Base-by-base conservation (phyloP, 2,797 vertebrate genomes). In the Lagorchestes hirsutus region DNA sequence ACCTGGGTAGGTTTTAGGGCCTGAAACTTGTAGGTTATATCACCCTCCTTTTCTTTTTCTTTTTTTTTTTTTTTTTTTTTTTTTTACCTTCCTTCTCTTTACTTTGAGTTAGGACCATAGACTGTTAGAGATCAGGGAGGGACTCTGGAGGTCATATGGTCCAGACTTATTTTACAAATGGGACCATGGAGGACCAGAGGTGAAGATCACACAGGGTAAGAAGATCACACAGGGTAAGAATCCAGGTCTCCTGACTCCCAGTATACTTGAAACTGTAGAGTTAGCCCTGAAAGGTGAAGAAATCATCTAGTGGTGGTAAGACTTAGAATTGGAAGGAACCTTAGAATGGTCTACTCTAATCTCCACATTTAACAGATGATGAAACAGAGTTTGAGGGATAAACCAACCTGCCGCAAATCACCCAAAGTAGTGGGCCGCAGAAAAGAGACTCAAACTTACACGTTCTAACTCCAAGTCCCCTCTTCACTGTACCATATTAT, bases 381-480 rank as follows among this genome's bases (percentile, higher is more conserved):
- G 93, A 96, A 96, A 55, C 90, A 94, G 59, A 91, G 59, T 92
- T 52, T 67, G 29, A 59, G 4, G 62, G 54, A n/a, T 95, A 95
- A 91, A 5, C 22, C 55, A 94, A 94, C 59, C 12, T 29, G 10
- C 54, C 67, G 58, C 50, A 91, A 96, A 96, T 96, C 95, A 94
- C 74, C 40, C 5, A 18, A 40, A 82, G 52, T 5, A 0, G 52
- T 29, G 56, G 92, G 27, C 14, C 8, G 74, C 13, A 82, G n/a
- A 95, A 29, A 57, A 50, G 82, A 55, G 96, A 50, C 92, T 93
- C 82, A 91, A 4, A 12, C 91, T 40, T 92, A 90, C 1, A n/a
- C 0, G 0, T 4, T 82, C 22, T 82, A 27, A 82, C 67, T 82
- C 18, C 40, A 46, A 11, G 24, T 27, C 22, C 55, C 94, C 87